phyloP scores from a whole-genome alignment of 2,888 invertebrate genomes.

The Drosophila tanythrix region DNA sequence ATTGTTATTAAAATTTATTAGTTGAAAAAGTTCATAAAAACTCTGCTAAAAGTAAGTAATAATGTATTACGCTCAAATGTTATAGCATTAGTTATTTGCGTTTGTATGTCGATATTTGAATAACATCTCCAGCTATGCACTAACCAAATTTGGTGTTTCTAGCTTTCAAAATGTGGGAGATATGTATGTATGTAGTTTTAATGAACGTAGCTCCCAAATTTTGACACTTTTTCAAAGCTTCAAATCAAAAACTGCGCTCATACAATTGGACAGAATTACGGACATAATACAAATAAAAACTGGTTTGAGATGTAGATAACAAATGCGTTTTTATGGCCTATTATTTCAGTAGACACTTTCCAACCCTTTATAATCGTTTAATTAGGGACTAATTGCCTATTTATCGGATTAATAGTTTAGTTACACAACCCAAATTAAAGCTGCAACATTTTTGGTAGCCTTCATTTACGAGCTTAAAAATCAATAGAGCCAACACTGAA shows the following conservation, averaged over 20 bases:
- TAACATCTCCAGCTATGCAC: neutral
- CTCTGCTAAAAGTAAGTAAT: neutral
- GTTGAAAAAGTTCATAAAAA: constrained; percentile 11
- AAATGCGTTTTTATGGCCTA: neutral
- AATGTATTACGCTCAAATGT: neutral
- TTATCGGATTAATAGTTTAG: neutral
- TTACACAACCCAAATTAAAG: neutral
- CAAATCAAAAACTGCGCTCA: neutral
- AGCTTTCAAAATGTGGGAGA: neutral
- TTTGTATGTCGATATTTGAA: neutral
- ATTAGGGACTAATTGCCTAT: neutral
- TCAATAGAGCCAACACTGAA: constrained; percentile 2
- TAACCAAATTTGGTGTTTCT: neutral
- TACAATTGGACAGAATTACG: neutral
- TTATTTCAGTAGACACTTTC: neutral
- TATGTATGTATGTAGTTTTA: neutral
- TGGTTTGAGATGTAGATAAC: neutral
- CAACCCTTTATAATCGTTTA: neutral
- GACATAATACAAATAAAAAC: neutral
- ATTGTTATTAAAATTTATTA: constrained; percentile 49
- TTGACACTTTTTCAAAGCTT: neutral
- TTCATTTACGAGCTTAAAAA: constrained; percentile 1
- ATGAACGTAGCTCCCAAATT: neutral
- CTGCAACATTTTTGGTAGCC: neutral
- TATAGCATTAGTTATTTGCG: neutral